Base-by-base conservation (phyloP, 1,140 invertebrate species). In the Drosophila lowei region DNA sequence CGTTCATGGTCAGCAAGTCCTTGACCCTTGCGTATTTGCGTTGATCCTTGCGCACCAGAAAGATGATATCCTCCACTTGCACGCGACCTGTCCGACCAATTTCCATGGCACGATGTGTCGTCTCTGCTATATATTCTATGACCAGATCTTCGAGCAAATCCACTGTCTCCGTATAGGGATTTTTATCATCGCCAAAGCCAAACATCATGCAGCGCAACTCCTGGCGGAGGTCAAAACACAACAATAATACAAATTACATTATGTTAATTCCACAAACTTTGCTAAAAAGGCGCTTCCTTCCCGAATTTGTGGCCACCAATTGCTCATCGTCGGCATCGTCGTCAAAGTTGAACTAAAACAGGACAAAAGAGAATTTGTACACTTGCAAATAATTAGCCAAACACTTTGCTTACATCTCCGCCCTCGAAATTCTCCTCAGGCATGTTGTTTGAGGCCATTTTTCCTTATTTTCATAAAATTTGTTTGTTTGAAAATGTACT, bases 121-220 rank as follows among this genome's bases (percentile, higher is more conserved):
- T 98, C 93, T 99, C 97, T 4, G 97, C 97, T 21, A 99, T 98
- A 92, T 98, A 99, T 93, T 99, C 98, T 72, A 99, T 98, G 0
- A 99, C 98, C 25, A 99, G 92, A 93, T 99, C 98, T 93, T 99
- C 99, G 11, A 99, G 93, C 43, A 99, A 93, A 91, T 99, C 99
- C 0, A 99, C 98, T 91, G 98, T 99, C 93, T 99, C 98, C 23
- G 98, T 99, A 85, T 99, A 99, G 0, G 99, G 98, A 93, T 99
- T 99, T 91, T 98, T 96, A 92, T 99, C 98, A 93, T 99, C 99
- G n/a, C 99, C 99, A 94, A 99, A 99, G 0, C 99, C 99, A 92
- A 98, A 99, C 97, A 99, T 99, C 98, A 99, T 99, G 86, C 98
- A 99, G 41, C 98, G 93, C 44, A 99, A 92, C 92, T 98, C 97